Conservation (phyloP, 1,140 invertebrate genomes). For the Drosophila athabasca region DNA sequence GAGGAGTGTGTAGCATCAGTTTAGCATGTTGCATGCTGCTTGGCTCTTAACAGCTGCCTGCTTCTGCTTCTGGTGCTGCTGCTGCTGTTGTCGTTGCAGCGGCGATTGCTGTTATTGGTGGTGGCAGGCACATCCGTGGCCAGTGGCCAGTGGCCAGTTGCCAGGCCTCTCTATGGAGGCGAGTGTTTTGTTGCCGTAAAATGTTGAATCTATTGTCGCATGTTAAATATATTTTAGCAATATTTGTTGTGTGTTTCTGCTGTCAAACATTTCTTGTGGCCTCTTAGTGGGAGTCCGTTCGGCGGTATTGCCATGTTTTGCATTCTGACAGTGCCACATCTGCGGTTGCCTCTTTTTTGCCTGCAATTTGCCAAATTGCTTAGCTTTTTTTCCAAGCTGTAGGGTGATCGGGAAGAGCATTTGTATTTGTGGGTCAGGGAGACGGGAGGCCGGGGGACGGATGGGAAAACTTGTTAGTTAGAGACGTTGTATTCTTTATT, state of each 20-base stretch:
- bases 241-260: slow-evolving; percentile 35
- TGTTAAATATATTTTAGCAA: slow-evolving; percentile 59
- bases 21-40: slow-evolving; percentile 53
- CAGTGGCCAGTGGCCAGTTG: neutral
- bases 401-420: neutral
- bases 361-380: slow-evolving; percentile 48
- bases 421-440: too few relatives aligned
- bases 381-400: neutral
- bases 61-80: slow-evolving; percentile 14
- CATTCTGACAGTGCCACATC: slow-evolving; percentile 3
- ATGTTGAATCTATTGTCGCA: slow-evolving; percentile 62
- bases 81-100: slow-evolving; percentile 16
- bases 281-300: slow-evolving; percentile 38
- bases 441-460: too few relatives aligned
- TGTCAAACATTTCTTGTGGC: slow-evolving; percentile 26
- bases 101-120: slow-evolving; percentile 27
- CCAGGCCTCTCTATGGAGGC: slow-evolving; percentile 18
- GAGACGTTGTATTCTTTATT: slow-evolving; percentile 21
- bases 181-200: slow-evolving; percentile 49
- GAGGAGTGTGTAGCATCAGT: slow-evolving; percentile 25
- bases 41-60: slow-evolving; percentile 51
- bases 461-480: too few relatives aligned
- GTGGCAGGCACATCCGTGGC: neutral
- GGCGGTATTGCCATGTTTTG: slow-evolving; percentile 19
- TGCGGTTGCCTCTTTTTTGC: slow-evolving; percentile 4